Evolutionary conservation across 2,797 vertebrate genomes (phyloP).

Genomic region (Rhynchonycteris naso): DNA sequence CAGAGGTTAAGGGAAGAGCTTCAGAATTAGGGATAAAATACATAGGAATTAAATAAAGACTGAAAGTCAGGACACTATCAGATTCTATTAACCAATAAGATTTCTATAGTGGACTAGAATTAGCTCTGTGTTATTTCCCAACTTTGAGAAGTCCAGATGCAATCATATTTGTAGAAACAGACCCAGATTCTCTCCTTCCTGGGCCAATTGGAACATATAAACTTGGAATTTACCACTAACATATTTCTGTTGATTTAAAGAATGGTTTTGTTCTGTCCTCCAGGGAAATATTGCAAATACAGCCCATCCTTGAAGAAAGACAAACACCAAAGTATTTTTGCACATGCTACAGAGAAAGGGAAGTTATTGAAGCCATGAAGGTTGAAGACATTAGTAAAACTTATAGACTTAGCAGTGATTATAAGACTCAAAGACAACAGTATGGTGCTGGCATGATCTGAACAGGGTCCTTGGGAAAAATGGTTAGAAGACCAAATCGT

Average conservation of each 20-base stretch:
- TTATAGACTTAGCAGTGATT: background rate
- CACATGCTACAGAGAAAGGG: background rate
- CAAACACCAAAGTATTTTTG: background rate
- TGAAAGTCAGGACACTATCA: background rate
- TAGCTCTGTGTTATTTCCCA: background rate
- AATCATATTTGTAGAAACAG: background rate
- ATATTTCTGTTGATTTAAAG: constrained; percentile 1
- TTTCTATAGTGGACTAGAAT: background rate
- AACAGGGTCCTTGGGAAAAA: background rate
- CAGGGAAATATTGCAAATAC: background rate
- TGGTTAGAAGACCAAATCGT: background rate
- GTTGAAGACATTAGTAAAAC: background rate
- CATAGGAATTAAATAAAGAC: background rate
- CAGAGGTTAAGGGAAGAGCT: background rate
- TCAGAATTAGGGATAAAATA: background rate
- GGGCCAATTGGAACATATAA: background rate
- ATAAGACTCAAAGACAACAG: background rate
- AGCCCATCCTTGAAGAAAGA: background rate
- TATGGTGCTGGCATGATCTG: background rate
- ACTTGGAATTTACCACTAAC: background rate
- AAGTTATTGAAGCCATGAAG: background rate
- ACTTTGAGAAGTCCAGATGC: background rate
- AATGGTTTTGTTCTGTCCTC: background rate
- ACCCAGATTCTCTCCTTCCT: background rate
- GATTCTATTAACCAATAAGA: background rate